These are phyloP conservation scores for Florisuga fusca DNA, from an alignment of 2,797 vertebrate genomes.

Conservation along the genomic window DNA sequence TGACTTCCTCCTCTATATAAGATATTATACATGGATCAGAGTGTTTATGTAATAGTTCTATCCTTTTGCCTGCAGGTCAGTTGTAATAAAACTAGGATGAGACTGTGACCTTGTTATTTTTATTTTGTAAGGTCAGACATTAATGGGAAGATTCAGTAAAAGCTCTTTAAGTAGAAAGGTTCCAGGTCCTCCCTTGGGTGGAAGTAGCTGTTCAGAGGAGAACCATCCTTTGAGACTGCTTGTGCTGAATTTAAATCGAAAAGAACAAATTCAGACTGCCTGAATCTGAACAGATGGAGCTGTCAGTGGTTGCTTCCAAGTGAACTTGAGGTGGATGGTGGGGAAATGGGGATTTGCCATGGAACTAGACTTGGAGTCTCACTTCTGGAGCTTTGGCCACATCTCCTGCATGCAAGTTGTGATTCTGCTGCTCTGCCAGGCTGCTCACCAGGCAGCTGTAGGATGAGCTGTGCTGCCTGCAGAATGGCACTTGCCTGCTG, in stretches of 20 bases:
- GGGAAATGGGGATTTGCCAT: neutral
- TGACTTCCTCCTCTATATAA: constrained; percentile 83
- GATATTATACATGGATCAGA: constrained; percentile 81
- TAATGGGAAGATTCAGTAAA: constrained; percentile 2
- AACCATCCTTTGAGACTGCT: neutral
- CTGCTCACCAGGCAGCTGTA: constrained; percentile 14
- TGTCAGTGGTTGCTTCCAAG: neutral
- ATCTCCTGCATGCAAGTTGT: neutral
- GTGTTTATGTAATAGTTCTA: constrained; percentile 85
- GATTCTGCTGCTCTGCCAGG: neutral
- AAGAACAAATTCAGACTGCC: neutral
- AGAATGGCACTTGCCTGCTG: neutral
- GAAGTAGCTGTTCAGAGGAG: neutral
- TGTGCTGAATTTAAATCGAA: neutral
- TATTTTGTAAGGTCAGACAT: constrained; percentile 79
- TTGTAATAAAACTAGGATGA: constrained; percentile 85
- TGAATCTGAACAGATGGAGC: neutral
- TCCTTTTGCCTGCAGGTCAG: constrained; percentile 86
- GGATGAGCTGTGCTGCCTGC: neutral
- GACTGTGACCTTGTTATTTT: constrained; percentile 79
- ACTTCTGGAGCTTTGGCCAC: neutral
- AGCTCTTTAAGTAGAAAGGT: neutral
- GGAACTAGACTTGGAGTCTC: neutral
- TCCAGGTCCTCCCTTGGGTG: neutral
- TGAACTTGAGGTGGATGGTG: neutral